Conservation (phyloP, 2,888 invertebrate species). For the Crioceris asparagi region DNA sequence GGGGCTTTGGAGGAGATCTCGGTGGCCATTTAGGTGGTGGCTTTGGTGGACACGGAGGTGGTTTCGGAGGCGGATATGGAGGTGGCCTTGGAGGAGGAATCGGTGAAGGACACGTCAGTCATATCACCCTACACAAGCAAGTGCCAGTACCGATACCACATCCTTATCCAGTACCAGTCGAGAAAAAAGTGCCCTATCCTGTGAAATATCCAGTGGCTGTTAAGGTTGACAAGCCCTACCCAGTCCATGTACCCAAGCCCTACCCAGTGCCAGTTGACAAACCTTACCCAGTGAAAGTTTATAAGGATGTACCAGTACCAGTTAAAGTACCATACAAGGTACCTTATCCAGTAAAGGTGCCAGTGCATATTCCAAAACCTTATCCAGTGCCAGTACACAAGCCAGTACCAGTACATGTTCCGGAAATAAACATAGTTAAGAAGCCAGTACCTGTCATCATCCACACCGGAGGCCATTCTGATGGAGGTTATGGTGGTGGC, state of each 20-base stretch:
- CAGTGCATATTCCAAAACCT: slow-evolving; percentile 26
- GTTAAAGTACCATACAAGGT: slow-evolving; percentile 37
- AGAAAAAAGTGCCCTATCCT: slow-evolving; percentile 56
- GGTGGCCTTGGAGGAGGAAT: slow-evolving; percentile 13
- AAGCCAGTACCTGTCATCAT: slow-evolving; percentile 40
- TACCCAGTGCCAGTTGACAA: slow-evolving; percentile 48
- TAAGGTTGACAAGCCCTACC: slow-evolving; percentile 49
- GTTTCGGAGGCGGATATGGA: slow-evolving; percentile 18
- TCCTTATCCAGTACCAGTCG: slow-evolving; percentile 47
- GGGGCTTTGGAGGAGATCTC: slow-evolving; percentile 10
- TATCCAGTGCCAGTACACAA: slow-evolving; percentile 38
- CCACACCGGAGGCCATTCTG: slow-evolving; percentile 24
- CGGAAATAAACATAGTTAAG: slow-evolving; percentile 42
- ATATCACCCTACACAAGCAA: slow-evolving; percentile 54
- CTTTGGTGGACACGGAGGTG: slow-evolving; percentile 10
- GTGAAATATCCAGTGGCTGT: slow-evolving; percentile 44
- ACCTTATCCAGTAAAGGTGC: slow-evolving; percentile 30
- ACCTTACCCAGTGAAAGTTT: slow-evolving; percentile 40
- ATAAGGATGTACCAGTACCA: slow-evolving; percentile 34
- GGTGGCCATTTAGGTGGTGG: slow-evolving; percentile 12
- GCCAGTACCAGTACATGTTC: slow-evolving; percentile 37
- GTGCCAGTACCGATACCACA: slow-evolving; percentile 47
- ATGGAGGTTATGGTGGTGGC: slow-evolving; percentile 10
- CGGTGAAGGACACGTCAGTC: slow-evolving; percentile 36
- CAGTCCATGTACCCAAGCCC: slow-evolving; percentile 52